phyloP scores from a whole-genome alignment of 2,797 vertebrate genomes.

The Coreius guichenoti region DNA sequence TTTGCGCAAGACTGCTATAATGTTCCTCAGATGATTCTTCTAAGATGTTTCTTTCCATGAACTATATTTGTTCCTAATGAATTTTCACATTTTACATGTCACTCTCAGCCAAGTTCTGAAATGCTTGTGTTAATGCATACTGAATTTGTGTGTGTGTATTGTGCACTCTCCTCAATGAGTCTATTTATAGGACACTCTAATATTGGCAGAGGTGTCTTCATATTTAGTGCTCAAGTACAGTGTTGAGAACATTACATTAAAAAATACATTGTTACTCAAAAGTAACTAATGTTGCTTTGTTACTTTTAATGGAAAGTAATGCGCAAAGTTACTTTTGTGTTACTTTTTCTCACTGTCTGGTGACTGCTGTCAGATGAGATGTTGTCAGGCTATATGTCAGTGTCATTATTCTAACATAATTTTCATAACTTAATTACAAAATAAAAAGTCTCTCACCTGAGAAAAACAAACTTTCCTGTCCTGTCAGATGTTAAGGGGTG shows the following conservation, averaged over 20 bases:
- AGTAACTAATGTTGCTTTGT: background rate
- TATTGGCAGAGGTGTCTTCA: background rate
- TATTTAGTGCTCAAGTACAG: background rate
- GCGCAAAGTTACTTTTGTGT: background rate
- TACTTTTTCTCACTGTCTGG: background rate
- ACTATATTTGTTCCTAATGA: slow-evolving; percentile 28
- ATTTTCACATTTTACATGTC: slow-evolving; percentile 6
- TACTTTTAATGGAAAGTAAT: background rate
- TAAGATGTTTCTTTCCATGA: slow-evolving; percentile 23
- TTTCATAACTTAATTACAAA: too few relatives aligned
- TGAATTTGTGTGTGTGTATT: background rate
- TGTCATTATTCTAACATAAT: too few relatives aligned
- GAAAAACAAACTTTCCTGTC: too few relatives aligned
- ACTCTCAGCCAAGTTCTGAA: slow-evolving; percentile 32
- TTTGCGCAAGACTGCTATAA: slow-evolving; percentile 23
- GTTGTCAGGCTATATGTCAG: too few relatives aligned
- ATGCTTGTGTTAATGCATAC: background rate
- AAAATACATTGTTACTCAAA: too few relatives aligned
- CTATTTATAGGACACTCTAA: background rate
- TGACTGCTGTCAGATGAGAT: too few relatives aligned
- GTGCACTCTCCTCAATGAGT: background rate
- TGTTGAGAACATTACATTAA: background rate
- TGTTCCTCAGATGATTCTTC: slow-evolving; percentile 25
- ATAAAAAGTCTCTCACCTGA: too few relatives aligned
- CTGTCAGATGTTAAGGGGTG: too few relatives aligned